A percentile compares a stretch with the other conserved stretches of the same genome.
phyloP scores from a whole-genome alignment of 2,888 invertebrate species.

The Agrenia bidenticulata region DNA sequence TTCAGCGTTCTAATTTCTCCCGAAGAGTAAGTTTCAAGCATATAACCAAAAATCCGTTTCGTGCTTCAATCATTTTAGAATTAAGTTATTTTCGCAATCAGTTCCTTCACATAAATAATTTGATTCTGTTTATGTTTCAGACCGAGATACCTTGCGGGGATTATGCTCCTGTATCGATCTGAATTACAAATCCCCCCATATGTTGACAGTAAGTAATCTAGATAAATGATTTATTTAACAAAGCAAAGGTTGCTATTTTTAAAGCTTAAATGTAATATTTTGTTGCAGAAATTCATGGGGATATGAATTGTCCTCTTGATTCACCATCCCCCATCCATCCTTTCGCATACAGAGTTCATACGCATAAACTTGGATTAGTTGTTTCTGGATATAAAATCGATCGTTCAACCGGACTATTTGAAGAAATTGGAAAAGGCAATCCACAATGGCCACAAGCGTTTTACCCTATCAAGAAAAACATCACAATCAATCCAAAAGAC shows the following conservation, averaged over 20 bases:
- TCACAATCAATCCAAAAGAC: slow-evolving; percentile 58
- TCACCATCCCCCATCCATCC: slow-evolving; percentile 57
- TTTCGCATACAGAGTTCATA: slow-evolving; percentile 63
- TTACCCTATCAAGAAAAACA: slow-evolving; percentile 58
- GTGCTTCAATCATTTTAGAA: no score
- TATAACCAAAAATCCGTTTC: no score
- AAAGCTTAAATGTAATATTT: slow-evolving; percentile 36
- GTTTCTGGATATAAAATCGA: slow-evolving; percentile 57
- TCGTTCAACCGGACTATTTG: slow-evolving; percentile 52
- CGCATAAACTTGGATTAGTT: slow-evolving; percentile 60
- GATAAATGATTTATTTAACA: no score
- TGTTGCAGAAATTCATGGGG: slow-evolving; percentile 57
- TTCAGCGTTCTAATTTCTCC: slow-evolving; percentile 40
- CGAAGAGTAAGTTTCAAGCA: slow-evolving; percentile 42
- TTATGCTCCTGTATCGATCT: slow-evolving; percentile 47
- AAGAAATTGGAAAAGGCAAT: slow-evolving; percentile 59
- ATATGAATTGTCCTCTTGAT: slow-evolving; percentile 59
- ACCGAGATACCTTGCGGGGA: slow-evolving; percentile 51
- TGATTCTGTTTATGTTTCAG: no score
- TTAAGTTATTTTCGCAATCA: no score
- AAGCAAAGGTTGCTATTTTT: no score
- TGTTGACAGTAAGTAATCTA: slow-evolving; percentile 43
- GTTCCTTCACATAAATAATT: no score
- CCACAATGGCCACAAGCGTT: slow-evolving; percentile 66
- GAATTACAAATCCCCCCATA: slow-evolving; percentile 45